These are phyloP conservation scores for Agelaius tricolor DNA, from an alignment of 2,113 vertebrate species.

Conservation along the genomic window DNA sequence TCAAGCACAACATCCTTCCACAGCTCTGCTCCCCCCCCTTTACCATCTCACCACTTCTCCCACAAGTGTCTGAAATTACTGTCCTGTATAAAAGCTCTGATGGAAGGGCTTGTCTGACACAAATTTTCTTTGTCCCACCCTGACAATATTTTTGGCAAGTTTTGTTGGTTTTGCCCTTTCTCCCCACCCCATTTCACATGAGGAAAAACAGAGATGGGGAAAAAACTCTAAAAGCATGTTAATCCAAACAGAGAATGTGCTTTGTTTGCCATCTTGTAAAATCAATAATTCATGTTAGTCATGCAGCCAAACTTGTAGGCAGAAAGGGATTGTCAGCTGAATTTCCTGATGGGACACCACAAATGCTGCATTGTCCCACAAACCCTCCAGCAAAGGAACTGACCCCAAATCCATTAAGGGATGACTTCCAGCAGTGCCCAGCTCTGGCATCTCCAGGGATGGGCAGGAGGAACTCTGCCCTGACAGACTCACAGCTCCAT, in stretches of 20 bases:
- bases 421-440: background rate
- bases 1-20: background rate
- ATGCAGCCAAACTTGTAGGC: background rate
- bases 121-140: background rate
- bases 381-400: background rate
- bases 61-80: background rate
- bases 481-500: rapidly evolving
- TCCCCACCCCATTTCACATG: background rate
- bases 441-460: background rate
- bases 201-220: background rate
- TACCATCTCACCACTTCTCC: background rate
- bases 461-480: background rate
- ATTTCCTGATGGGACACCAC: background rate
- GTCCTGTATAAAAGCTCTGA: background rate
- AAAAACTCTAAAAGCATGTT: background rate
- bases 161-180: background rate
- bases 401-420: background rate
- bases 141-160: background rate
- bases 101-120: background rate
- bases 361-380: rapidly evolving
- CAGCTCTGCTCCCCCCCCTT: background rate
- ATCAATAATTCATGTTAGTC: background rate
- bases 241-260: background rate
- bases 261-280: background rate
- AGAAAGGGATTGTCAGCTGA: background rate